Conservation (phyloP, 2,888 invertebrate species). For the Lymantria monacha region DNA sequence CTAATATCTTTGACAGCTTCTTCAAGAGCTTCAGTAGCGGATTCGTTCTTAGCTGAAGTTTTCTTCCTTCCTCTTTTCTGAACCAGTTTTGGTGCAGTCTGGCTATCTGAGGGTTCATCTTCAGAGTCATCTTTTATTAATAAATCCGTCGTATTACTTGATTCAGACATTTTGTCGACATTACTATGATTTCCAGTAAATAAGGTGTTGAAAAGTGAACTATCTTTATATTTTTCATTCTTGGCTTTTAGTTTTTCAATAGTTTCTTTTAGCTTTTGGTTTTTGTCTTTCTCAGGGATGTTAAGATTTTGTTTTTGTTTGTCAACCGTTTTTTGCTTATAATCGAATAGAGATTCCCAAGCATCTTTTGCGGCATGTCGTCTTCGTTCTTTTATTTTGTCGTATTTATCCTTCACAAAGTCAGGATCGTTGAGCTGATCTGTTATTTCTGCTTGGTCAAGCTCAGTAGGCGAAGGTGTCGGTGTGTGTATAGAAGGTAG, state of each 20-base stretch:
- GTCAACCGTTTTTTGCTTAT: slow-evolving; percentile 66
- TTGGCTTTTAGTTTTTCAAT: slow-evolving; percentile 85
- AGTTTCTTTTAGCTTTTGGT: slow-evolving; percentile 78
- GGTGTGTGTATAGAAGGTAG: slow-evolving; percentile 73
- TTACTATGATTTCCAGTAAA: slow-evolving; percentile 52
- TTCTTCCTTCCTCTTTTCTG: slow-evolving; percentile 67
- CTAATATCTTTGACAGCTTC: slow-evolving; percentile 93
- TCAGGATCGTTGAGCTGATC: slow-evolving; percentile 59
- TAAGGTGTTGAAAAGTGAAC: slow-evolving; percentile 55
- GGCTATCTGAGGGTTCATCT: slow-evolving; percentile 42
- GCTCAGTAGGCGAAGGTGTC: slow-evolving; percentile 62
- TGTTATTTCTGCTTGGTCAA: slow-evolving; percentile 38
- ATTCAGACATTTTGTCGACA: slow-evolving; percentile 42
- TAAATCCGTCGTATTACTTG: slow-evolving; percentile 45
- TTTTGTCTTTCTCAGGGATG: slow-evolving; percentile 73
- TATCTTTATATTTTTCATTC: slow-evolving; percentile 78
- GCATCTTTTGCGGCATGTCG: slow-evolving; percentile 76
- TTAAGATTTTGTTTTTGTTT: slow-evolving; percentile 62
- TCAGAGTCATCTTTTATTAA: slow-evolving; percentile 45
- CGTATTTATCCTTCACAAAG: slow-evolving; percentile 82
- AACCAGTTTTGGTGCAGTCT: slow-evolving; percentile 42
- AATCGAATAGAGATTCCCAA: slow-evolving; percentile 72
- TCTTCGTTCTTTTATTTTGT: slow-evolving; percentile 83
- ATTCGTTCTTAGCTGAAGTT: slow-evolving; percentile 77
- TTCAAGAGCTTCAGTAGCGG: slow-evolving; percentile 78